These are phyloP conservation scores for Muscicapa striata DNA, from an alignment of 2,797 vertebrate species.

Conservation along the genomic window DNA sequence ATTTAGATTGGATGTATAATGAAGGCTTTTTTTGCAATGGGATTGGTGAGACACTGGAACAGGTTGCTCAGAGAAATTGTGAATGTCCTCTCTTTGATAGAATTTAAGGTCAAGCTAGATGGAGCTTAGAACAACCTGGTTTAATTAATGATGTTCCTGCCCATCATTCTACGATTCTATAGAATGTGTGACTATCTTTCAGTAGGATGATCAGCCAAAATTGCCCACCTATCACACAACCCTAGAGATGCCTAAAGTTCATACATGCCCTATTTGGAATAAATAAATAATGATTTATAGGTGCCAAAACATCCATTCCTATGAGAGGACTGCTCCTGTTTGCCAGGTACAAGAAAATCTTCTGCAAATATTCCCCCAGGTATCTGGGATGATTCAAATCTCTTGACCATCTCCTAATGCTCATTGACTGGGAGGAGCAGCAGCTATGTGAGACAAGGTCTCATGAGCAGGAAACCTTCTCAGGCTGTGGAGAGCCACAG, in stretches of 20 bases:
- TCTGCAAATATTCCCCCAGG: neutral
- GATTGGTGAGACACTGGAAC: neutral
- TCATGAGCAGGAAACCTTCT: neutral
- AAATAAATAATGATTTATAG: neutral
- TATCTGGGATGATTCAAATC: neutral
- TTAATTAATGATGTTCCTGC: neutral
- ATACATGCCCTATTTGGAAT: neutral
- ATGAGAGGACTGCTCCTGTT: neutral
- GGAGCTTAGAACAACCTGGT: neutral
- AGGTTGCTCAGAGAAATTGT: neutral
- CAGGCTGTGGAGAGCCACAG: neutral
- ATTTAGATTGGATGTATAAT: neutral
- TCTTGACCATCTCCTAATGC: neutral
- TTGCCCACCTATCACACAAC: neutral
- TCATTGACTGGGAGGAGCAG: neutral
- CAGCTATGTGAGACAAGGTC: neutral
- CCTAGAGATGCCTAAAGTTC: neutral
- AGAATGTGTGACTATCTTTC: neutral
- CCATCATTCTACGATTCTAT: neutral
- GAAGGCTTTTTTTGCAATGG: neutral
- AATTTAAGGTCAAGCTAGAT: neutral
- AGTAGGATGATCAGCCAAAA: neutral
- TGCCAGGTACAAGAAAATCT: neutral
- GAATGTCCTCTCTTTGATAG: neutral
- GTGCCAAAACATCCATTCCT: neutral